Percentiles rank a stretch among this genome's conserved stretches.
phyloP scores from a whole-genome alignment of 1,140 invertebrate species.

The Rhyacophila brunnea region DNA sequence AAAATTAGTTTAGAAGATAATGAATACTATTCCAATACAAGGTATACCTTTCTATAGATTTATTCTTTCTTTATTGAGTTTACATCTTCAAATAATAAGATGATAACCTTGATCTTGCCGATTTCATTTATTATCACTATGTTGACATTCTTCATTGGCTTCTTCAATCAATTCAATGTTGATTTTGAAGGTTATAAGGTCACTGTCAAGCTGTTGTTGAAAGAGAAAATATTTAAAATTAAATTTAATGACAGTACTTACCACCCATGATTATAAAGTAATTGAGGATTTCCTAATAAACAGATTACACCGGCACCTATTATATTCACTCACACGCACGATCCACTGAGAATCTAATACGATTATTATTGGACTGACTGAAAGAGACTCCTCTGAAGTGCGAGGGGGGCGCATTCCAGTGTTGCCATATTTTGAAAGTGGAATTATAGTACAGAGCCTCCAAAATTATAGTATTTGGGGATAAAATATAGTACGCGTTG shows the following conservation, averaged over 20 bases:
- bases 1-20: no score
- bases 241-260: constrained; percentile 8
- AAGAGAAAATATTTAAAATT: background rate
- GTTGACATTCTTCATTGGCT: constrained; percentile 20
- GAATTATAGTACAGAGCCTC: no score
- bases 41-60: no score
- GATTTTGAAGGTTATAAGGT: constrained; percentile 1
- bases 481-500: no score
- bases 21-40: no score
- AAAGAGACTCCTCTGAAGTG: constrained; percentile 14
- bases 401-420: no score
- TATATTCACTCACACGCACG: constrained; percentile 15
- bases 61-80: no score
- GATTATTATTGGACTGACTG: constrained; percentile 14
- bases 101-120: constrained; percentile 18
- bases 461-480: no score
- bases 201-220: constrained; percentile 2
- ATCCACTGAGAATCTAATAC: background rate
- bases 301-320: constrained; percentile 19
- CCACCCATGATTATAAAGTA: constrained; percentile 14
- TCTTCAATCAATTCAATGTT: background rate
- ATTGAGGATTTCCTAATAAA: constrained; percentile 3
- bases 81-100: no score
- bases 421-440: no score
- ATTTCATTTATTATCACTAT: constrained; percentile 24